phyloP scores from a whole-genome alignment of 1,140 invertebrate species.

The Drosophila ironensis region DNA sequence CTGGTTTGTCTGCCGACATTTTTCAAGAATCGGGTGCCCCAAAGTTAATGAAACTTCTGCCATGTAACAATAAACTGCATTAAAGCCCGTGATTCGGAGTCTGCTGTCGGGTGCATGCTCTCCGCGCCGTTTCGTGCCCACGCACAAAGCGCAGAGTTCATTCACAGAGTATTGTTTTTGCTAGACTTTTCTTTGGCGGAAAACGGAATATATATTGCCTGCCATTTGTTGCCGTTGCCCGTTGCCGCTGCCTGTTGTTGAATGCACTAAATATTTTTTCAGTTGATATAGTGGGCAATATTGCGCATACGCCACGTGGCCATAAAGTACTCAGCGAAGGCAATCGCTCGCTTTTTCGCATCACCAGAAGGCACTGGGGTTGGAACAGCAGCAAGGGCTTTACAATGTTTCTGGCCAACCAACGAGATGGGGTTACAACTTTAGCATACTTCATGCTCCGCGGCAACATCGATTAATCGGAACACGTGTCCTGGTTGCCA shows the following conservation, averaged over 20 bases:
- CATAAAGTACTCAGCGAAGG: conserved; percentile 44
- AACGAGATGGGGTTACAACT: conserved; percentile 51
- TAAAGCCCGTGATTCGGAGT: conserved; percentile 27
- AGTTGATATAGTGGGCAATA: conserved; percentile 49
- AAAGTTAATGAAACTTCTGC: conserved; percentile 68
- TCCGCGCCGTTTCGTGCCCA: conserved; percentile 4
- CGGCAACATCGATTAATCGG: conserved; percentile 36
- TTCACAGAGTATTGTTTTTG: conserved; percentile 16
- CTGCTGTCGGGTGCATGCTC: conserved; percentile 6
- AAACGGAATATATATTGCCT: conserved; percentile 31
- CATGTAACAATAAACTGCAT: conserved; percentile 44
- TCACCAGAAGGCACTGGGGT: neutral
- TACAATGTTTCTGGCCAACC: conserved; percentile 32
- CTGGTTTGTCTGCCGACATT: conserved; percentile 37
- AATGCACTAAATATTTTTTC: conserved; percentile 46
- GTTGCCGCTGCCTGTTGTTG: conserved; percentile 23
- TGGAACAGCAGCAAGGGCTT: neutral
- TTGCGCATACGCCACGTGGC: conserved; percentile 59
- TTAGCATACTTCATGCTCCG: conserved; percentile 49
- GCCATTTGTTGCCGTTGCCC: conserved; percentile 40
- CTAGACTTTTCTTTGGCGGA: conserved; percentile 10
- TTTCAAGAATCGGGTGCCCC: conserved; percentile 52
- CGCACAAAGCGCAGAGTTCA: neutral
- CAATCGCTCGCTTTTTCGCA: neutral
- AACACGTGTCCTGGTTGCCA: conserved; percentile 49